Evolutionary conservation across 2,888 invertebrate species (phyloP).

Genomic region (Scaptomyza reducta): DNA sequence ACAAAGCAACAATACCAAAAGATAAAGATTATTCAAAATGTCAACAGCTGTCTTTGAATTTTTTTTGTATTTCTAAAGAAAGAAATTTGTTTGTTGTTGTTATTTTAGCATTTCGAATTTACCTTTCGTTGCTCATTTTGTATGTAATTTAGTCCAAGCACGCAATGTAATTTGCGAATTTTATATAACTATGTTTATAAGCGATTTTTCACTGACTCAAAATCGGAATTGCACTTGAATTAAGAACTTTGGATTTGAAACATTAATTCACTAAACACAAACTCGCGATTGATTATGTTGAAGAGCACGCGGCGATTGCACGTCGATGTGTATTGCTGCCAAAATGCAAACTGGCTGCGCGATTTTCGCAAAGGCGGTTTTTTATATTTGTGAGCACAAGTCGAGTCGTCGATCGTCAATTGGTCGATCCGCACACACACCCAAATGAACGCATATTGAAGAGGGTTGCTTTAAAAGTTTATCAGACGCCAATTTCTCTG

Average conservation of each 20-base stretch:
- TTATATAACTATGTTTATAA: slow-evolving; percentile 48
- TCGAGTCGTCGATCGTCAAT: slow-evolving; percentile 44
- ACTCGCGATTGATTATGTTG: slow-evolving; percentile 15
- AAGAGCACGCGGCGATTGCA: slow-evolving; percentile 15
- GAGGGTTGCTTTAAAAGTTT: slow-evolving; percentile 19
- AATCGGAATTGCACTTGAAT: slow-evolving; percentile 35
- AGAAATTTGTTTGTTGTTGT: slow-evolving; percentile 19
- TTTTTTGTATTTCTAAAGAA: not conserved
- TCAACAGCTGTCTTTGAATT: slow-evolving; percentile 26
- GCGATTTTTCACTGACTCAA: slow-evolving; percentile 11
- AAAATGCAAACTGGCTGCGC: slow-evolving; percentile 55
- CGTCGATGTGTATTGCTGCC: slow-evolving; percentile 54
- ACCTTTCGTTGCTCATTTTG: slow-evolving; percentile 68
- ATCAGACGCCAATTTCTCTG: too few relatives aligned
- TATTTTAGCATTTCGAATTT: slow-evolving; percentile 34
- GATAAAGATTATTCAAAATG: not conserved
- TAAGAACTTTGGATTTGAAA: slow-evolving; percentile 26
- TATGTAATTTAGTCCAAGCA: slow-evolving; percentile 46
- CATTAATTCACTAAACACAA: slow-evolving; percentile 25
- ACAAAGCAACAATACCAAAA: slow-evolving; percentile 11
- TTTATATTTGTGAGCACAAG: slow-evolving; percentile 53
- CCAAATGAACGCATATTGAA: slow-evolving; percentile 3
- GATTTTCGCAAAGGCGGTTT: slow-evolving; percentile 47
- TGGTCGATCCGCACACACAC: slow-evolving; percentile 28
- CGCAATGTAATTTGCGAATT: slow-evolving; percentile 31